Conservation (phyloP, 2,888 invertebrate genomes). For the Allophyes oxyacanthae region DNA sequence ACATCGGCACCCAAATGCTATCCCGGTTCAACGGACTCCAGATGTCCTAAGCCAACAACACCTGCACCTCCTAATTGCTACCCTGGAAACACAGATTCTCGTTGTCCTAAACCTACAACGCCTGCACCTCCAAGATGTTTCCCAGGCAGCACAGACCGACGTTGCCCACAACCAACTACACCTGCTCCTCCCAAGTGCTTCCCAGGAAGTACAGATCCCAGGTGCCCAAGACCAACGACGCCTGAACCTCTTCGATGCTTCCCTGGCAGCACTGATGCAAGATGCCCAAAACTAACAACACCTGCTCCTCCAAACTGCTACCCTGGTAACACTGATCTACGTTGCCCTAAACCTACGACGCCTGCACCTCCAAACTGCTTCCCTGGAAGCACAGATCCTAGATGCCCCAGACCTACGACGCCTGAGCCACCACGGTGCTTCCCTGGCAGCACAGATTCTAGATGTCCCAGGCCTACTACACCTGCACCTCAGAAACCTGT, state of each 20-base stretch:
- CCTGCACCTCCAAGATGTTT: constrained; percentile 49
- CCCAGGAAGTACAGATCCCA: constrained; percentile 58
- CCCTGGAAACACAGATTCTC: constrained; percentile 72
- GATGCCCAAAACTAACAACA: constrained; percentile 60
- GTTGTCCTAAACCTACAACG: constrained; percentile 65
- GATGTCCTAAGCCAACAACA: constrained; percentile 68
- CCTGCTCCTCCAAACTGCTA: constrained; percentile 13
- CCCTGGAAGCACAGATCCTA: constrained; percentile 25
- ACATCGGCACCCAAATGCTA: constrained; percentile 61
- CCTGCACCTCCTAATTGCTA: constrained; percentile 64
- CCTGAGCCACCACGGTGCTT: constrained; percentile 65
- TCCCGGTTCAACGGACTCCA: constrained; percentile 69
- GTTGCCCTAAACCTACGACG: constrained; percentile 56
- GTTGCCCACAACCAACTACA: constrained; percentile 65
- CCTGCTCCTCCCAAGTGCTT: constrained; percentile 55
- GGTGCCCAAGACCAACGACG: constrained; percentile 53
- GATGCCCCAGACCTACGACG: constrained; percentile 60
- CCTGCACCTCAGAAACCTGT: constrained; percentile 34
- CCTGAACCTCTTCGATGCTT: constrained; percentile 55
- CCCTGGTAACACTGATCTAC: constrained; percentile 55
- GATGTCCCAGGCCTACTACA: constrained; percentile 65
- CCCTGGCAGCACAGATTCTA: constrained; percentile 74
- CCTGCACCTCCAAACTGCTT: constrained; percentile 7
- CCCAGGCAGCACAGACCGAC: constrained; percentile 47
- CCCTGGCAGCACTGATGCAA: constrained; percentile 65